A percentile compares a stretch with the other conserved stretches of the same genome.
phyloP scores from a whole-genome alignment of 2,888 invertebrate species.

The Ommatoiulus sabulosus region DNA sequence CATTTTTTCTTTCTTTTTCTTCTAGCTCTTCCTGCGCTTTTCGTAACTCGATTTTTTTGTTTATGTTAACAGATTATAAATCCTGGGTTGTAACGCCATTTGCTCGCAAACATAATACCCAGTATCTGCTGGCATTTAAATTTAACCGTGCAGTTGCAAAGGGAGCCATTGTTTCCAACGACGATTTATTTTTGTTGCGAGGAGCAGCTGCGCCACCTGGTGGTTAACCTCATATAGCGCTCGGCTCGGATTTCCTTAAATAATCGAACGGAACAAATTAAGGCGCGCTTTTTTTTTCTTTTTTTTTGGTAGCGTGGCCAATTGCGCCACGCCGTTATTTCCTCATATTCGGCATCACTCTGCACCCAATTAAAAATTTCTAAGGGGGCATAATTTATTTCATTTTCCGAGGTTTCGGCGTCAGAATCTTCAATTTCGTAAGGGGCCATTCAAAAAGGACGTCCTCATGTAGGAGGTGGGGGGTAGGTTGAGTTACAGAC shows the following conservation, averaged over 20 bases:
- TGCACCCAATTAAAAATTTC: slow-evolving; percentile 6
- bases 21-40: neutral
- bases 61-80: slow-evolving; percentile 43
- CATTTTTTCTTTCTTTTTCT: neutral
- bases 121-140: slow-evolving; percentile 43
- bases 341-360: neutral
- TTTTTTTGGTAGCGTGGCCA: neutral
- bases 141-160: slow-evolving; percentile 40
- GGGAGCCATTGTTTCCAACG: slow-evolving; percentile 23
- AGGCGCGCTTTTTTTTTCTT: neutral
- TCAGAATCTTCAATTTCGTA: no score
- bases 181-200: slow-evolving; percentile 30
- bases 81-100: slow-evolving; percentile 43
- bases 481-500: no score
- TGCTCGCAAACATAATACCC: slow-evolving; percentile 43
- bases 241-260: slow-evolving; percentile 23
- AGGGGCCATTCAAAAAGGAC: no score
- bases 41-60: slow-evolving; percentile 34
- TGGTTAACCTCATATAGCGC: slow-evolving; percentile 43
- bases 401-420: neutral
- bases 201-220: slow-evolving; percentile 40
- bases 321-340: neutral
- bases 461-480: no score
- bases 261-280: slow-evolving; percentile 40
- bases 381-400: neutral